These are phyloP conservation scores for Trissolcus brochymenae DNA, from an alignment of 2,888 invertebrate genomes.

Conservation along the genomic window DNA sequence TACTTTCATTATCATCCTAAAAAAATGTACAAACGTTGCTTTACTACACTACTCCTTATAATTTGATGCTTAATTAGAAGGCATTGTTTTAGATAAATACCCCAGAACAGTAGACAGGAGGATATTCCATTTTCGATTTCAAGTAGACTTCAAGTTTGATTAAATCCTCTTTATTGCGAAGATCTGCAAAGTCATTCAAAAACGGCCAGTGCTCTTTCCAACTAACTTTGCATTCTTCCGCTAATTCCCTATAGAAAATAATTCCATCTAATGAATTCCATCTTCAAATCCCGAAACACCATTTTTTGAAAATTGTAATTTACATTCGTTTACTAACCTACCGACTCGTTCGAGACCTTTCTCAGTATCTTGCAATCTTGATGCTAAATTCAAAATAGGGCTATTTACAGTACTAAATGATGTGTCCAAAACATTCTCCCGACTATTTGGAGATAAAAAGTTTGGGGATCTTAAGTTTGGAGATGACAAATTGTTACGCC, in stretches of 20 bases:
- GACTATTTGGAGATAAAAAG: constrained; percentile 55
- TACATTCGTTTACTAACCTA: constrained; percentile 75
- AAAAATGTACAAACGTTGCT: constrained; percentile 19
- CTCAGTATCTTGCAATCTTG: constrained; percentile 83
- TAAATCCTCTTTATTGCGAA: constrained; percentile 85
- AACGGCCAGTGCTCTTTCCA: constrained; percentile 98
- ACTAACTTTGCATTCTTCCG: constrained; percentile 83
- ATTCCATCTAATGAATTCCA: background rate
- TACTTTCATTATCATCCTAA: constrained; percentile 39
- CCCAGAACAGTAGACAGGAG: constrained; percentile 23
- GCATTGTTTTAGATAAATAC: constrained; percentile 25
- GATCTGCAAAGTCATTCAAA: constrained; percentile 87
- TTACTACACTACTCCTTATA: constrained; percentile 1
- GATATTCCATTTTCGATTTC: constrained; percentile 76
- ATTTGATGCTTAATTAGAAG: background rate
- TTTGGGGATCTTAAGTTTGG: constrained; percentile 27
- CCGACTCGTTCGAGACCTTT: constrained; percentile 94
- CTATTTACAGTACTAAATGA: constrained; percentile 27
- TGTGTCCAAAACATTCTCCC: constrained; percentile 47
- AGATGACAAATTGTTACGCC: constrained; percentile 68
- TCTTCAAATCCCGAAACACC: background rate
- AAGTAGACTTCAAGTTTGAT: constrained; percentile 86
- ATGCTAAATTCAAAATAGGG: constrained; percentile 57
- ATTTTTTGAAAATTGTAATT: constrained; percentile 1
- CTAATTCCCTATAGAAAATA: constrained; percentile 79